A percentile compares a stretch with the other conserved stretches of the same genome.
Conservation (phyloP, 53 echinoderm and acorn worm genomes). For the Luidia sarsii region DNA sequence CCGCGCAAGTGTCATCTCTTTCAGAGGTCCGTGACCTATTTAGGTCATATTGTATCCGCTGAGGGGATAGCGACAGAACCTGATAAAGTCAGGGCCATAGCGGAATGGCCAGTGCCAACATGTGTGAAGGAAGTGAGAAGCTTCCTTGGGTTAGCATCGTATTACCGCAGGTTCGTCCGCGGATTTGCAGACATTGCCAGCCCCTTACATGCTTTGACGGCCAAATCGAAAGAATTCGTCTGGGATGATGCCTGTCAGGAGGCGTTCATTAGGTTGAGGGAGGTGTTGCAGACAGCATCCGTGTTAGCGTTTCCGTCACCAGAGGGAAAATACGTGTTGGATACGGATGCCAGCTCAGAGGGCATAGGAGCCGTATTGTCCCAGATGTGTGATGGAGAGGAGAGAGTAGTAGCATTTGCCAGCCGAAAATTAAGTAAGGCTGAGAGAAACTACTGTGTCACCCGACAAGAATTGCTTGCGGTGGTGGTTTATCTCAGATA, state of each 20-base stretch:
- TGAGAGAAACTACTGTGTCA: conserved; percentile 52
- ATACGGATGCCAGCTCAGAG: neutral
- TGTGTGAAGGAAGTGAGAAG: conserved; percentile 25
- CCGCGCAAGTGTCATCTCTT: conserved; percentile 64
- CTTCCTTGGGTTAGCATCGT: conserved; percentile 13
- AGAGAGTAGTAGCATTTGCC: conserved; percentile 33
- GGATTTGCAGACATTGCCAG: conserved; percentile 14
- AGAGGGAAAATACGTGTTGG: conserved; percentile 3
- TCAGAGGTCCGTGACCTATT: conserved; percentile 28
- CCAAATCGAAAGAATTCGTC: neutral
- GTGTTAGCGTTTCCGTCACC: neutral
- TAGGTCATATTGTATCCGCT: conserved; percentile 30
- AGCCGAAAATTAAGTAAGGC: conserved; percentile 37
- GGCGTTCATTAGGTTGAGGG: neutral
- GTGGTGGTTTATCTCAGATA: conserved; percentile 14
- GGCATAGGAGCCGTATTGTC: neutral
- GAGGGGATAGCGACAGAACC: conserved; percentile 27
- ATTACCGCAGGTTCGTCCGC: conserved; percentile 11
- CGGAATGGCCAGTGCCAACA: neutral
- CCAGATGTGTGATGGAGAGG: neutral
- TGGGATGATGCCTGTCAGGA: conserved; percentile 27
- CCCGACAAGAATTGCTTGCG: neutral
- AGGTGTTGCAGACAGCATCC: neutral
- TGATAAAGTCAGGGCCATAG: conserved; percentile 3
- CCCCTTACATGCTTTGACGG: neutral